phyloP scores from a whole-genome alignment of 92 coral and sea anemone genomes.

The Paramuricea clavata region DNA sequence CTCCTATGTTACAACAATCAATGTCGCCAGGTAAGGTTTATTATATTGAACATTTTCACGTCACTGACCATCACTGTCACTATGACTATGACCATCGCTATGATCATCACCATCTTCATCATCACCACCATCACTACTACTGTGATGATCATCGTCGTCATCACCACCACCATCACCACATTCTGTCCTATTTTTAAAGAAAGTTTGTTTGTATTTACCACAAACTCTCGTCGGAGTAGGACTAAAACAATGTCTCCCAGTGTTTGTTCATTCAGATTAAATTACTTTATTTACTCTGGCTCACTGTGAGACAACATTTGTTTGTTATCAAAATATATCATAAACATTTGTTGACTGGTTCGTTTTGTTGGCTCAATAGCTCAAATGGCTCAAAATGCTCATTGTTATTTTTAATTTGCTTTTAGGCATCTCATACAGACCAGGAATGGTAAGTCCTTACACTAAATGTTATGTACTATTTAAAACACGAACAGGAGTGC shows the following conservation, averaged over 20 bases:
- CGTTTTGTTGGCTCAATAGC: background rate
- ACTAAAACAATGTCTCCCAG: constrained; percentile 25
- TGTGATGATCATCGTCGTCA: too few relatives aligned
- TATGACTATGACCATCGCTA: too few relatives aligned
- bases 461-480: too few relatives aligned
- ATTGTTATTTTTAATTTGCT: background rate
- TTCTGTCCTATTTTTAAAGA: constrained; percentile 50
- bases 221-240: constrained; percentile 47
- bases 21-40: constrained; percentile 43
- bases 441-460: constrained; percentile 41
- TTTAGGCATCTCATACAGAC: constrained; percentile 24
- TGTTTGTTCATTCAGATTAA: background rate
- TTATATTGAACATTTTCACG: background rate
- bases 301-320: constrained; percentile 28
- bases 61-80: too few relatives aligned
- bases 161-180: background rate
- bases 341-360: background rate
- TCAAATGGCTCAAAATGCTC: background rate
- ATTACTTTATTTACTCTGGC: background rate
- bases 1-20: constrained; percentile 33
- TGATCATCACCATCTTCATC: background rate
- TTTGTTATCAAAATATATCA: background rate
- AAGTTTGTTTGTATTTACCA: constrained; percentile 17
- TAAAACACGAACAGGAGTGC: too few relatives aligned
- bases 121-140: too few relatives aligned